A percentile compares a stretch with the other conserved stretches of the same genome.
phyloP scores from a whole-genome alignment of 2,113 vertebrate species.

The Oenanthe melanoleuca region DNA sequence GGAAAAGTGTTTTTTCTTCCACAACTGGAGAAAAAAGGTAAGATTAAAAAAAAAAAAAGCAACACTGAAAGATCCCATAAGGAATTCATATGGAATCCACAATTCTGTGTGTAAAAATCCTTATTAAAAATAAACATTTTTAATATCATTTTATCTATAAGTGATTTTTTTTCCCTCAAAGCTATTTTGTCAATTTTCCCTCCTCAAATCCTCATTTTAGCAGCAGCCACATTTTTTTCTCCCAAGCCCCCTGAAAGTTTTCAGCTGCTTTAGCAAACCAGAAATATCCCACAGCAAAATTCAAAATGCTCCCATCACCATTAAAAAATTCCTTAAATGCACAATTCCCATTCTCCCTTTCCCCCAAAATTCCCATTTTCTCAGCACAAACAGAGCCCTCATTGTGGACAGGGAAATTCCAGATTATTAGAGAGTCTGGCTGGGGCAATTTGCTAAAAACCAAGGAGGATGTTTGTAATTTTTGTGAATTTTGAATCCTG shows the following conservation, averaged over 20 bases:
- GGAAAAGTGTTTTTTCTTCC: background rate
- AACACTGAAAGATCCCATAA: background rate
- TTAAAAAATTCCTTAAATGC: background rate
- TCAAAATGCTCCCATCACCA: background rate
- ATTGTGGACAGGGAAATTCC: background rate
- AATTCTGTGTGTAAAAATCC: no score
- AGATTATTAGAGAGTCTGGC: background rate
- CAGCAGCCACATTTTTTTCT: background rate
- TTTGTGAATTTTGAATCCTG: background rate
- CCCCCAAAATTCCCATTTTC: background rate
- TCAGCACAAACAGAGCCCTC: background rate
- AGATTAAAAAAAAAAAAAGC: background rate
- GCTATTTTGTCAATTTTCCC: rapidly evolving
- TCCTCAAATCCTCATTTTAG: background rate
- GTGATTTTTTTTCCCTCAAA: background rate
- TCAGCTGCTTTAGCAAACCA: background rate
- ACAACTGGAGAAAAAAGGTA: background rate
- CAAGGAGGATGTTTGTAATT: background rate
- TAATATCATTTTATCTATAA: rapidly evolving
- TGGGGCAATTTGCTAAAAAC: background rate
- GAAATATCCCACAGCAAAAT: background rate
- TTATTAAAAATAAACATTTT: background rate
- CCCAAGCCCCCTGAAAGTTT: background rate
- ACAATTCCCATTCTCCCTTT: background rate
- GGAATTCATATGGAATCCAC: background rate